These are phyloP conservation scores for Argyrosomus japonicus DNA, from an alignment of 2,113 vertebrate species.

Conservation along the genomic window DNA sequence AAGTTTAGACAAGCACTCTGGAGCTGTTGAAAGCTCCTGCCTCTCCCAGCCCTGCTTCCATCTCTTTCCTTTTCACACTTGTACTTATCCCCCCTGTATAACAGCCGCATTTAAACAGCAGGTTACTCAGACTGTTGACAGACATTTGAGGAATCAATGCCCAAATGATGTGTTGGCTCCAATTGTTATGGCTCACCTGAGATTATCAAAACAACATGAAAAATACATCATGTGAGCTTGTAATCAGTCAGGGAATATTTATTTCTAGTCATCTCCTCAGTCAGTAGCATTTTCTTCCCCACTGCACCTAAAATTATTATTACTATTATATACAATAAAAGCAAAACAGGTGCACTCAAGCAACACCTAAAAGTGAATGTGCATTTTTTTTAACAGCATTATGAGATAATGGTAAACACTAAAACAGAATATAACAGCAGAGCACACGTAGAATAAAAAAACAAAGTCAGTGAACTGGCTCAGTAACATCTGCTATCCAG, in stretches of 20 bases:
- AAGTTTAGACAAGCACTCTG: slow-evolving; percentile 25
- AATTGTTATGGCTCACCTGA: neutral
- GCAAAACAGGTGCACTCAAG: neutral
- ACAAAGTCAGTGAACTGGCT: too few relatives aligned
- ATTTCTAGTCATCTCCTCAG: neutral
- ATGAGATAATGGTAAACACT: too few relatives aligned
- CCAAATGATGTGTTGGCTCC: neutral
- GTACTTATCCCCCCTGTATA: neutral
- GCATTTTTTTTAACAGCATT: too few relatives aligned
- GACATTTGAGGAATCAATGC: slow-evolving; percentile 18
- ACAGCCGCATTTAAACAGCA: slow-evolving; percentile 17
- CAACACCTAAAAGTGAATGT: too few relatives aligned
- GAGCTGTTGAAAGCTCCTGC: slow-evolving; percentile 40
- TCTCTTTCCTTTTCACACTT: slow-evolving; percentile 31
- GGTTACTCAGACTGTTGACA: slow-evolving; percentile 37
- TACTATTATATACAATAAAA: too few relatives aligned
- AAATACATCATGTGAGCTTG: neutral
- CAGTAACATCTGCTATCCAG: too few relatives aligned
- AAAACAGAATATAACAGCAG: too few relatives aligned
- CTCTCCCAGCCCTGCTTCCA: neutral
- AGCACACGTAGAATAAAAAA: too few relatives aligned
- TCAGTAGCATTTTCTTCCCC: neutral
- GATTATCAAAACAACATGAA: slow-evolving; percentile 11
- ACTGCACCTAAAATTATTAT: neutral
- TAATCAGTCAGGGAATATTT: neutral